Percentiles rank a stretch among this genome's conserved stretches.
Conservation (phyloP, 2,888 invertebrate species). For the Aethes cnicana region DNA sequence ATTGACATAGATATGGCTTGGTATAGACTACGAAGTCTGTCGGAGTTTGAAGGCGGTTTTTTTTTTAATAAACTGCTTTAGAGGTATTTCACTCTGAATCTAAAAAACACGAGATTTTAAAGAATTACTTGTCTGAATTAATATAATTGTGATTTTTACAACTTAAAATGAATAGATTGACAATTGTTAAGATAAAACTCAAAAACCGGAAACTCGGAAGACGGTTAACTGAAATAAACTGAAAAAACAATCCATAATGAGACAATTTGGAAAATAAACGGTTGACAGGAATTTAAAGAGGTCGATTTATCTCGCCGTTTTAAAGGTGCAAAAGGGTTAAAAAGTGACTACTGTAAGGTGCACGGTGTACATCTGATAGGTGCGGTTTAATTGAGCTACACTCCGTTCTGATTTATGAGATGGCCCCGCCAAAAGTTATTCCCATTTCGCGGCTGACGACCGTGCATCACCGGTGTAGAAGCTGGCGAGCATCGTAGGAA, state of each 20-base stretch:
- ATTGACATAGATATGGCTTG: too few relatives aligned
- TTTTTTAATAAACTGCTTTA: too few relatives aligned
- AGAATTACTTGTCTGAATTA: too few relatives aligned
- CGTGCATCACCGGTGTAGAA: background rate
- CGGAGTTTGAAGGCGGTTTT: too few relatives aligned
- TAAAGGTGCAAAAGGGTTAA: slow-evolving; percentile 36
- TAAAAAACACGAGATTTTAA: too few relatives aligned
- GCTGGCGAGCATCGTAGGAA: background rate
- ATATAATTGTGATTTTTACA: too few relatives aligned
- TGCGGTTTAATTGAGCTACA: slow-evolving; percentile 79
- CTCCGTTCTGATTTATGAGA: slow-evolving; percentile 78
- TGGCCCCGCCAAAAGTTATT: slow-evolving; percentile 76
- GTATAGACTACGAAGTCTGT: too few relatives aligned
- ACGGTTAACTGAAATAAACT: slow-evolving; percentile 2
- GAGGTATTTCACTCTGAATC: too few relatives aligned
- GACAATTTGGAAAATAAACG: slow-evolving; percentile 39
- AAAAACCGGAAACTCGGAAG: background rate
- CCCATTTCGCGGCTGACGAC: slow-evolving; percentile 64
- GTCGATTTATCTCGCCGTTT: slow-evolving; percentile 44
- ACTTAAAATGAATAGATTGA: background rate
- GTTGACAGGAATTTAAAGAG: slow-evolving; percentile 55
- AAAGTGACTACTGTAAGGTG: slow-evolving; percentile 55
- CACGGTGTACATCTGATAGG: slow-evolving; percentile 74
- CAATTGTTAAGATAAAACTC: background rate
- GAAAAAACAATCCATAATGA: slow-evolving; percentile 17